Conservation (phyloP, 2,113 vertebrate species). For the Scomber scombrus region DNA sequence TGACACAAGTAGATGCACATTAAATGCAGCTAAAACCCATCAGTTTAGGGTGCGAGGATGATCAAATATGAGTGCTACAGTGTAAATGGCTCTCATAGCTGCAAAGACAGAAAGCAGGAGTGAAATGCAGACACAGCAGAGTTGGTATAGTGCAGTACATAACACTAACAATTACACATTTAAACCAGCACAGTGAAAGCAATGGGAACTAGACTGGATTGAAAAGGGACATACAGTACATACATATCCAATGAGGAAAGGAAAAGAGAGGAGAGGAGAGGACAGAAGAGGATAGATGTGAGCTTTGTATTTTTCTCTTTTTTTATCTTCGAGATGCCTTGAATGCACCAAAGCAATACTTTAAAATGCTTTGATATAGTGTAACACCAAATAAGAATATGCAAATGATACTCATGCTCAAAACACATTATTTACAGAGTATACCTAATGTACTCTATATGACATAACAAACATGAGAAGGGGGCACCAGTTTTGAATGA, state of each 20-base stretch:
- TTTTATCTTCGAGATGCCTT: not conserved
- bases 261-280: slow-evolving; percentile 5
- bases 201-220: slow-evolving; percentile 33
- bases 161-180: slow-evolving; percentile 42
- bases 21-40: slow-evolving; percentile 7
- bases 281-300: not conserved
- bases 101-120: slow-evolving; percentile 68
- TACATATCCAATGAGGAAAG: slow-evolving; percentile 18
- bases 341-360: not conserved
- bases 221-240: slow-evolving; percentile 14
- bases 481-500: not conserved
- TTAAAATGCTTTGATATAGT: slow-evolving; percentile 1
- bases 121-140: slow-evolving; percentile 69
- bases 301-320: not conserved
- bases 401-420: not conserved
- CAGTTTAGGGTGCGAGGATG: slow-evolving; percentile 12
- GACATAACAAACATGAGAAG: not conserved
- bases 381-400: not conserved
- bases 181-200: slow-evolving; percentile 55
- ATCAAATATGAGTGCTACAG: slow-evolving; percentile 30
- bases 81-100: slow-evolving; percentile 56
- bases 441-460: not conserved
- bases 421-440: not conserved
- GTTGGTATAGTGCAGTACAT: slow-evolving; percentile 30
- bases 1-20: slow-evolving; percentile 21